phyloP scores from a whole-genome alignment of 2,113 vertebrate species.

The Calidris pugnax region DNA sequence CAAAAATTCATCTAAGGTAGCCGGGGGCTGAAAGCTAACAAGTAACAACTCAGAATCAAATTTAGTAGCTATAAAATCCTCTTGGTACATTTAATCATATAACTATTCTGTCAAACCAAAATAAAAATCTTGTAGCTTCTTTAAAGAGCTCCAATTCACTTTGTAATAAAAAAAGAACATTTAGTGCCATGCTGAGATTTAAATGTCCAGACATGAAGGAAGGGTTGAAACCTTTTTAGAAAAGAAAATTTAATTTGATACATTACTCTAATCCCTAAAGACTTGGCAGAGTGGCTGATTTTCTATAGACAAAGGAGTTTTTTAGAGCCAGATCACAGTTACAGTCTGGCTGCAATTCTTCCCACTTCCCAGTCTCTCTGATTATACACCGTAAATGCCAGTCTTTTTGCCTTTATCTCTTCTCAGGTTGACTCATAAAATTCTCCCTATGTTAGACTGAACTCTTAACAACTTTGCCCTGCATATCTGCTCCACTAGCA shows the following conservation, averaged over 20 bases:
- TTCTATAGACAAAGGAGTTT: neutral
- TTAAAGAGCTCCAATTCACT: constrained; percentile 12
- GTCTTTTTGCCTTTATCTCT: neutral
- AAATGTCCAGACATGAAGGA: neutral
- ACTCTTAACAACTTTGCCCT: neutral
- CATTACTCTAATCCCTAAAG: neutral
- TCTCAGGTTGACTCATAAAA: neutral
- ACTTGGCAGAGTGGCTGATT: neutral
- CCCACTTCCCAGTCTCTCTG: neutral
- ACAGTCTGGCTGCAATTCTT: neutral
- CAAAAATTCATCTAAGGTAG: neutral
- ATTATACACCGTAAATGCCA: neutral
- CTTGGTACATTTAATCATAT: constrained; percentile 39
- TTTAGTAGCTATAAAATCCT: constrained; percentile 26
- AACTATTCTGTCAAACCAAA: constrained; percentile 28
- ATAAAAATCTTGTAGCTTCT: constrained; percentile 3
- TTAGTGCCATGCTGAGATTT: neutral
- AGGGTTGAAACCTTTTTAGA: neutral
- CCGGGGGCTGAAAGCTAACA: neutral
- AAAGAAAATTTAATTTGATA: neutral
- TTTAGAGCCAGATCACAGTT: neutral
- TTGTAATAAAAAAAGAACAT: neutral
- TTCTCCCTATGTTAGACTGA: neutral
- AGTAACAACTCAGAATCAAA: constrained; percentile 20
- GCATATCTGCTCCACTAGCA: neutral